Evolutionary conservation across 2,113 vertebrate species (phyloP).

Genomic region (Sminthopsis crassicaudata): DNA sequence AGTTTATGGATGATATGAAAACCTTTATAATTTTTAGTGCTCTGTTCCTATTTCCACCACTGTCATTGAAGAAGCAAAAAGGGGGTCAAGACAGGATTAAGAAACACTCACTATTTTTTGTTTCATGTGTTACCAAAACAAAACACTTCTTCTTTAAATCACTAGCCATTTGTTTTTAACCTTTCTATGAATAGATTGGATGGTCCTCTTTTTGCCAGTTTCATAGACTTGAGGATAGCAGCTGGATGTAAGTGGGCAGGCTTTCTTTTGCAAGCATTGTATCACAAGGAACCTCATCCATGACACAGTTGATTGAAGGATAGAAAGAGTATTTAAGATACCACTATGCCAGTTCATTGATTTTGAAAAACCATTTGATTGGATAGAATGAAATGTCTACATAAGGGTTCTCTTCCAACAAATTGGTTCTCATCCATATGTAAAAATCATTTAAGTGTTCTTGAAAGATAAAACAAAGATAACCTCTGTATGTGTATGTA

Average conservation of each 20-base stretch:
- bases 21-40: neutral
- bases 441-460: neutral
- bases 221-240: neutral
- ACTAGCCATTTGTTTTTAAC: neutral
- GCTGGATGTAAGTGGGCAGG: neutral
- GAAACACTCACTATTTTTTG: neutral
- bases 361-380: neutral
- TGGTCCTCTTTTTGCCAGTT: neutral
- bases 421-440: neutral
- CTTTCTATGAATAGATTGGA: neutral
- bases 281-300: neutral
- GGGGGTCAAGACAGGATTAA: neutral
- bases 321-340: neutral
- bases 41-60: neutral
- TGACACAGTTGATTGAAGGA: neutral
- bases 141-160: neutral
- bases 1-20: neutral
- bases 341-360: neutral
- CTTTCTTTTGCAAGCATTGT: neutral
- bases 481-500: no score
- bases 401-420: neutral
- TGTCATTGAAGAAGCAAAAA: neutral
- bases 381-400: neutral
- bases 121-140: neutral
- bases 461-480: neutral